phyloP scores from a whole-genome alignment of 2,888 invertebrate species.

The Magallana nippona region DNA sequence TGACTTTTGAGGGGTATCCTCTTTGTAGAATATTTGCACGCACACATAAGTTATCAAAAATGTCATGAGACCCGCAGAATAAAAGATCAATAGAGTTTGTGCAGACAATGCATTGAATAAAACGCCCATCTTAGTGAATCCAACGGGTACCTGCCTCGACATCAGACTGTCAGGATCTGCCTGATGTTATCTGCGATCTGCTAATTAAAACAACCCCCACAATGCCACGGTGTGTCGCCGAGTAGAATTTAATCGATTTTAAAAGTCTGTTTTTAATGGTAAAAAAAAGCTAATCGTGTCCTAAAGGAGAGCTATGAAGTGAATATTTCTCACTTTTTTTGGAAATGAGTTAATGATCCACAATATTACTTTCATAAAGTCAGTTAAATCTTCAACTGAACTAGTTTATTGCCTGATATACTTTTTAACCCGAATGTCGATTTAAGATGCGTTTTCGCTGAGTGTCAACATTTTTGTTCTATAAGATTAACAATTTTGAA shows the following conservation, averaged over 20 bases:
- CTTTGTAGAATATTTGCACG: not conserved
- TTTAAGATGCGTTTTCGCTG: not conserved
- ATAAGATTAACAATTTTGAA: not conserved
- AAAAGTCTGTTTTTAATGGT: too few relatives aligned
- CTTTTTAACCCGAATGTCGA: not conserved
- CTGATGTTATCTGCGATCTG: not conserved
- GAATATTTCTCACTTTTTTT: too few relatives aligned
- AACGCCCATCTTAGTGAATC: not conserved
- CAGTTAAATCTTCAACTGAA: too few relatives aligned
- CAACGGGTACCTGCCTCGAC: not conserved
- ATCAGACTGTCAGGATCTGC: not conserved
- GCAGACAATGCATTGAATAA: not conserved
- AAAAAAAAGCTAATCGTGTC: too few relatives aligned
- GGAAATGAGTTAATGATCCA: too few relatives aligned
- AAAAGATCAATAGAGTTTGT: not conserved
- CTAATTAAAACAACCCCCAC: too few relatives aligned
- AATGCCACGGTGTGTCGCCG: too few relatives aligned
- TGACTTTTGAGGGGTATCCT: not conserved
- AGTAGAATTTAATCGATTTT: too few relatives aligned
- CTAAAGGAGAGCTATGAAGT: too few relatives aligned
- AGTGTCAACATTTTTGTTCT: not conserved
- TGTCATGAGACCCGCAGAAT: not conserved
- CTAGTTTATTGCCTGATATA: not conserved
- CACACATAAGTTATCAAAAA: too few relatives aligned
- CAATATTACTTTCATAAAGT: too few relatives aligned